Evolutionary conservation across 2,888 invertebrate genomes (phyloP).

Genomic region (Oasisia sp.): DNA sequence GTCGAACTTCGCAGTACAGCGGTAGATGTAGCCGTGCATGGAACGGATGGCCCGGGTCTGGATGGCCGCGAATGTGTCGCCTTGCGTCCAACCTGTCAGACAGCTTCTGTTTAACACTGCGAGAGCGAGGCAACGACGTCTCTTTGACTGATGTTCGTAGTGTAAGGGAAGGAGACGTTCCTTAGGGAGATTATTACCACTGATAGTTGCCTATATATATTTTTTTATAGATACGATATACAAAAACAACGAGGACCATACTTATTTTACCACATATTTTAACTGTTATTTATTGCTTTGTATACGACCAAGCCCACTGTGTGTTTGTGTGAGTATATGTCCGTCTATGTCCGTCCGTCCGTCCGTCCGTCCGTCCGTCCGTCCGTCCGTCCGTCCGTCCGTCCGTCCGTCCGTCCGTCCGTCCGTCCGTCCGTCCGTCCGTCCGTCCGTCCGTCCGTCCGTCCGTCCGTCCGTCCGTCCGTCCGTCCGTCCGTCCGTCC

Average conservation of each 20-base stretch:
- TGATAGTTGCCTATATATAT: too few species aligned
- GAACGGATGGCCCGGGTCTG: background rate
- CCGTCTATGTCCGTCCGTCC: background rate
- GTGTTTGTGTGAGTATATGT: background rate
- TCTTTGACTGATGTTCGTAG: background rate
- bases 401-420: too few species aligned
- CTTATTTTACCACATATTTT: too few species aligned
- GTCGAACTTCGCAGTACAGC: background rate
- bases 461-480: too few species aligned
- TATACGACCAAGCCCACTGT: background rate
- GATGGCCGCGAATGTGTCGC: background rate
- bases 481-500: too few species aligned
- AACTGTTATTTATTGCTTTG: background rate
- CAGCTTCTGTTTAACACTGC: background rate
- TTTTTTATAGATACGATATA: background rate
- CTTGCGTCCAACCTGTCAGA: background rate
- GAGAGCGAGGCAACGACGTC: background rate
- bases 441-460: too few species aligned
- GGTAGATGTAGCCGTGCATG: background rate
- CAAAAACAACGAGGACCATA: background rate
- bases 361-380: background rate
- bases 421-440: too few species aligned
- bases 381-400: too few species aligned
- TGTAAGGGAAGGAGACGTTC: background rate
- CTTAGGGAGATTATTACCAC: background rate